Evolutionary conservation across 2,113 vertebrate genomes (phyloP).

Genomic region (Antennarius striatus): DNA sequence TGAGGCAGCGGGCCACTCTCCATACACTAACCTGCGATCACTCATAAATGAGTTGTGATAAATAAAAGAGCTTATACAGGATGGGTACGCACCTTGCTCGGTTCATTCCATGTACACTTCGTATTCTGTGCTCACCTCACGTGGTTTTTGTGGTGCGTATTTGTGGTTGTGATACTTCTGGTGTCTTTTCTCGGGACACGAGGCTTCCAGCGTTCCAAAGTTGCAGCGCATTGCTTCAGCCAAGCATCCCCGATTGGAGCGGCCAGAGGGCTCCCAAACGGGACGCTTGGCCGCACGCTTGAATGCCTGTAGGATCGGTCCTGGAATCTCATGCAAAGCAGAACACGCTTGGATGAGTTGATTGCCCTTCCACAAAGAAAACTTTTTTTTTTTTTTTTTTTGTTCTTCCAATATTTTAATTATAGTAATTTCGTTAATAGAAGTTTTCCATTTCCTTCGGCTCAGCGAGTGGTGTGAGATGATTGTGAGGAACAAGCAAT

Average conservation of each 20-base stretch:
- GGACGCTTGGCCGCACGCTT: slow-evolving; percentile 8
- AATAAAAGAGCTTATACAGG: slow-evolving; percentile 13
- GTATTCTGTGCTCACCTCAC: slow-evolving; percentile 52
- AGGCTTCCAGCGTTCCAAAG: slow-evolving; percentile 27
- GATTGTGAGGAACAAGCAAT: not conserved
- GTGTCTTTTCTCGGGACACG: slow-evolving; percentile 27
- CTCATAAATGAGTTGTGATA: slow-evolving; percentile 40
- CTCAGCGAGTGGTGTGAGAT: slow-evolving; percentile 8
- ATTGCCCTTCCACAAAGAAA: not conserved
- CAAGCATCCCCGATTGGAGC: slow-evolving; percentile 23
- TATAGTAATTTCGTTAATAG: no score
- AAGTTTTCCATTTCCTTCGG: not conserved
- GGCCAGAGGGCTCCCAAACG: slow-evolving; percentile 25
- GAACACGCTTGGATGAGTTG: not conserved
- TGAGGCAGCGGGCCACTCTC: slow-evolving; percentile 28
- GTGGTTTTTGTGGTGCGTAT: slow-evolving; percentile 39
- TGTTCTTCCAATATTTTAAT: no score
- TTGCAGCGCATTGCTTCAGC: slow-evolving; percentile 40
- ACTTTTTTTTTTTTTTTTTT: no score
- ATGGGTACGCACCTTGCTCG: slow-evolving; percentile 68
- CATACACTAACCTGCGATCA: slow-evolving; percentile 47
- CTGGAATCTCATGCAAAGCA: not conserved
- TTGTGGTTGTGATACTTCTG: slow-evolving; percentile 18
- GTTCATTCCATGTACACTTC: slow-evolving; percentile 15
- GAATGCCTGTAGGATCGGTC: no score